Evolutionary conservation across 2,113 vertebrate species (phyloP), one percentile per base, ranked within the genome.

Genomic region (Megaceryle maxima): DNA sequence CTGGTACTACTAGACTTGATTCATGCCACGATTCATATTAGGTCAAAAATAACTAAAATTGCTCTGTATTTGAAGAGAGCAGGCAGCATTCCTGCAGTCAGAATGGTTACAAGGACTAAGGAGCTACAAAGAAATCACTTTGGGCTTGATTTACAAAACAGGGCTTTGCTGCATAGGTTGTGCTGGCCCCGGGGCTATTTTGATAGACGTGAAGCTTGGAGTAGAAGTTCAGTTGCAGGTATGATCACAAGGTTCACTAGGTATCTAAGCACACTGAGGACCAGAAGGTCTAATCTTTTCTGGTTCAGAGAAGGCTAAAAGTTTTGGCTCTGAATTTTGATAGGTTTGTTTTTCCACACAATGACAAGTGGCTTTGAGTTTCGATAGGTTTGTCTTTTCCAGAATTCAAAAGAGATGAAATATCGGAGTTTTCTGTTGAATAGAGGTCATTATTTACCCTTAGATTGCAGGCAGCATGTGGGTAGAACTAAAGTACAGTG

Each of bases 261-360:
- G 69, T 60, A 87, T 96, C 94, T 80, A 90, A 93, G 89, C 83
- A 85, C 75, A 57, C n/a, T 33, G 68, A 73, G 84, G 48, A 88
- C 73, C 87, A 70, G 88, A 84, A 77, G 96, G 94, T 95, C 86
- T 57, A 19, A 90, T 87, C 87, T 63, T 87, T 59, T 84, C 88
- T 92, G 76, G 43, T 94, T 96, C 43, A 68, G 64, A 67, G 96
- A 78, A 74, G 81, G 63, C 69, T 70, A 31, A 63, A 83, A 96
- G 55, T 22, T 78, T 67, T 62, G 41, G 28, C 59, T 83, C 43
- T 84, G 76, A 93, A 70, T 64, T 83, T 84, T 83, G 39, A 41
- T 28, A 41, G 62, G 39, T 41, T 64, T 64, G 37, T 41, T 39
- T 41, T 64, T 29, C 67, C 39, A 1, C 33, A 56, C 22, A 50